Evolutionary conservation across 2,797 vertebrate species (phyloP), one percentile per base, ranked within the genome.

Genomic region (Pogonophryne albipinna): DNA sequence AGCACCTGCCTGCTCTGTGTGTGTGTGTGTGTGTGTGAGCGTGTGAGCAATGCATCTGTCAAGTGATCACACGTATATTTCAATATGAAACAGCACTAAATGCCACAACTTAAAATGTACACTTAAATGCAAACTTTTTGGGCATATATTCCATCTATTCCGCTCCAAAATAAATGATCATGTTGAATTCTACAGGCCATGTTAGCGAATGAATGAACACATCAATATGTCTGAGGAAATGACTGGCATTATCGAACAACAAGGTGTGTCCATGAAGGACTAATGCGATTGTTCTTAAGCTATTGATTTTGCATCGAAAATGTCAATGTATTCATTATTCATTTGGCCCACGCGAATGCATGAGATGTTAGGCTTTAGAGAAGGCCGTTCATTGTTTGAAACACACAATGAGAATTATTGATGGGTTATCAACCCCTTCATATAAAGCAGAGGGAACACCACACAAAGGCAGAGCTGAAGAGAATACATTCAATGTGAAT

Each of bases 301-400:
- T 85, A 94, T 93, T 82, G 90, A 95, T 95, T 94, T 91, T 63
- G 59, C 55, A 49, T 71, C 50, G 38, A 85, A 94, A 95, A 95
- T 94, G 94, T 92, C 94, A 95, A 90, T 90, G 89, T 83, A 93
- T 93, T 91, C 93, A 95, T 92, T 92, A 91, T 87, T 90, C 85
- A 92, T 90, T 86, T 72, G 6, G 66, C 86, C 80, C 67, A 88
- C 82, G 81, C 59, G 80, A 77, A 70, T 64, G 81, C 84, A 78
- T 75, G 77, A 50, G 74, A 84, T 83, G 87, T 85, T 74, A 65
- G 61, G 89, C 84, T 81, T 74, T 20, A 38, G 76, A 80, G 71
- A 75, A 71, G 72, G 76, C 71, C 52, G 27, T 74, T 68, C 73
- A 79, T 82, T 85, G 86, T 90, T 78, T 68, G 62, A 65, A 79